Evolutionary conservation across 2,888 invertebrate species (phyloP).

Genomic region (Lutraria lutraria): DNA sequence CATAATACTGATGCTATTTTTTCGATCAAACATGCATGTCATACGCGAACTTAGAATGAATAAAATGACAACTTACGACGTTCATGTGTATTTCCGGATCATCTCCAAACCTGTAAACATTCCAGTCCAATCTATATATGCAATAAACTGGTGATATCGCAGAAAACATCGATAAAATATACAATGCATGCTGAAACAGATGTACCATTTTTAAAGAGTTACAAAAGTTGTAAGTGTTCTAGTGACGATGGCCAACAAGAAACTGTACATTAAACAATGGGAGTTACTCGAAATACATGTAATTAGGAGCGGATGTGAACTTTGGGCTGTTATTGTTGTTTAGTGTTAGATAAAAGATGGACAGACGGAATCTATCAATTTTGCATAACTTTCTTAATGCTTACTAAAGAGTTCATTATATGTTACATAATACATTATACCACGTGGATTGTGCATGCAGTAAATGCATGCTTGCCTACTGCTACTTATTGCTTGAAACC

Average conservation of each 20-base stretch:
- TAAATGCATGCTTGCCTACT: too few relatives aligned
- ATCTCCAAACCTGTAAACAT: not conserved
- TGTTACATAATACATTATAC: too few relatives aligned
- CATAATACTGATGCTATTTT: not conserved
- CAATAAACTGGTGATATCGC: not conserved
- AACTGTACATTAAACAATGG: not conserved
- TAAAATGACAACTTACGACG: not conserved
- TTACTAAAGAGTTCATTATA: too few relatives aligned
- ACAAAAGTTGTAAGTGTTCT: not conserved
- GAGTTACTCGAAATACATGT: not conserved
- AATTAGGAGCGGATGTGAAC: not conserved
- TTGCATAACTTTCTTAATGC: not conserved
- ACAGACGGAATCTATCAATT: not conserved
- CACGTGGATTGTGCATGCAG: too few relatives aligned
- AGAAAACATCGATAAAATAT: not conserved
- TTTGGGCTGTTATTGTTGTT: not conserved
- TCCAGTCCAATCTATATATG: not conserved
- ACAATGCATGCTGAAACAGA: not conserved
- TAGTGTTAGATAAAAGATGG: not conserved
- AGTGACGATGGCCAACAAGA: not conserved
- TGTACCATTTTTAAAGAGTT: not conserved
- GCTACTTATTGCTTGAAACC: too few relatives aligned
- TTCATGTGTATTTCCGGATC: conserved; percentile 12
- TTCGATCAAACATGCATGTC: not conserved
- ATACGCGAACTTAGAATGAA: not conserved